Conservation (phyloP, 2,888 invertebrate genomes). For the Phyllotreta striolata region DNA sequence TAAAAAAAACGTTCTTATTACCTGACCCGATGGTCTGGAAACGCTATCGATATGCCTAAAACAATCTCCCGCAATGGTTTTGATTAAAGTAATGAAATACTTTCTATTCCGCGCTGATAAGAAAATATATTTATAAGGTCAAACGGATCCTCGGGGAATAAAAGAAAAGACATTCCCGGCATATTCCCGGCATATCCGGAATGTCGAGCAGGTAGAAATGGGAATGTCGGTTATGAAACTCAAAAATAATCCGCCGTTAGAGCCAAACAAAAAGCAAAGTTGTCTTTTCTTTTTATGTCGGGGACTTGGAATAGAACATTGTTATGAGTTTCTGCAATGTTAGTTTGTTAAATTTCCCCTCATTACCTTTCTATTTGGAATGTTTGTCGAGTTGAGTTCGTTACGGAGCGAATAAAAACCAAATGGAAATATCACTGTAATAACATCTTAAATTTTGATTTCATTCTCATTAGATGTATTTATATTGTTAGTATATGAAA, state of each 20-base stretch:
- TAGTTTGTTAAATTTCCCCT: conserved; percentile 27
- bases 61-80: conserved; percentile 34
- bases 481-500: too few species aligned
- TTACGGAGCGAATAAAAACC: neutral
- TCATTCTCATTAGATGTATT: too few species aligned
- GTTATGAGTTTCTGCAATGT: conserved; percentile 27
- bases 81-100: conserved; percentile 45
- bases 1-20: conserved; percentile 20
- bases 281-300: conserved; percentile 33
- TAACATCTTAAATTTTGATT: too few species aligned
- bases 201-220: conserved; percentile 47
- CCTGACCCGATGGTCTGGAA: conserved; percentile 17
- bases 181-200: conserved; percentile 41
- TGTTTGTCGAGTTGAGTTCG: conserved; percentile 14
- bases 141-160: conserved; percentile 40
- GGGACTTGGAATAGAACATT: conserved; percentile 29
- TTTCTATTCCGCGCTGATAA: conserved; percentile 42
- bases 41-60: conserved; percentile 30
- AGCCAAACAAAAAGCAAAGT: conserved; percentile 44
- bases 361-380: conserved; percentile 22
- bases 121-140: conserved; percentile 42
- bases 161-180: conserved; percentile 42
- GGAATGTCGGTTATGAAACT: conserved; percentile 46
- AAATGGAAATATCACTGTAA: too few species aligned
- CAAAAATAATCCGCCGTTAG: conserved; percentile 46